Conservation (phyloP, 2,888 invertebrate species). For the Hemaris fuciformis region DNA sequence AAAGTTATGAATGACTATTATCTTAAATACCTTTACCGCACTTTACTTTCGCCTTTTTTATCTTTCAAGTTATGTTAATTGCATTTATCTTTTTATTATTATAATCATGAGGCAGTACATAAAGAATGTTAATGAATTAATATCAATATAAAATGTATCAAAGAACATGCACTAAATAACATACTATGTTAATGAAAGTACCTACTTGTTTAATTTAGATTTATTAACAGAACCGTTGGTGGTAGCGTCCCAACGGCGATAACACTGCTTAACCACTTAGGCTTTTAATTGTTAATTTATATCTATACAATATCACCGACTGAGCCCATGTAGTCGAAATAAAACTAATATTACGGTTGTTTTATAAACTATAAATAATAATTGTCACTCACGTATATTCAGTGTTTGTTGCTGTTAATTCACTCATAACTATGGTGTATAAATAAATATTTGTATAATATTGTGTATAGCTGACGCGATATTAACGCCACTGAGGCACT, state of each 20-base stretch:
- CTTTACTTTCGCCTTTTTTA: conserved; percentile 68
- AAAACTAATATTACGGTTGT: conserved; percentile 53
- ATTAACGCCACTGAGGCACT: not conserved
- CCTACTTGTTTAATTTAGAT: conserved; percentile 55
- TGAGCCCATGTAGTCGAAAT: conserved; percentile 32
- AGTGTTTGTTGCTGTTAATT: conserved; percentile 14
- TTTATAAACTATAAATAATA: conserved; percentile 15
- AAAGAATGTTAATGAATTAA: conserved; percentile 63
- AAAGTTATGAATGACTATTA: conserved; percentile 55
- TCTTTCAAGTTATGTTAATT: conserved; percentile 59
- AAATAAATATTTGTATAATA: conserved; percentile 26
- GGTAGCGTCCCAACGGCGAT: conserved; percentile 67
- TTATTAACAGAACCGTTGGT: conserved; percentile 63
- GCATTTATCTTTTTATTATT: conserved; percentile 55
- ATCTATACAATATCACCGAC: conserved; percentile 30
- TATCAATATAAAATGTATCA: conserved; percentile 55
- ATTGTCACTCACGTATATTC: conserved; percentile 16
- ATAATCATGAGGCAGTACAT: conserved; percentile 63
- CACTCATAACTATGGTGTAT: conserved; percentile 29
- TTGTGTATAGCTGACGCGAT: conserved; percentile 14
- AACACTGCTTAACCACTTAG: conserved; percentile 74
- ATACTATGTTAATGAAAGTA: conserved; percentile 61
- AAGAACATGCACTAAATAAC: conserved; percentile 72
- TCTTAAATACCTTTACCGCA: conserved; percentile 54
- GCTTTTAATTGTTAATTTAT: conserved; percentile 43